These are phyloP conservation scores for Fragum sueziense DNA, from an alignment of 2,888 invertebrate genomes.

Conservation along the genomic window DNA sequence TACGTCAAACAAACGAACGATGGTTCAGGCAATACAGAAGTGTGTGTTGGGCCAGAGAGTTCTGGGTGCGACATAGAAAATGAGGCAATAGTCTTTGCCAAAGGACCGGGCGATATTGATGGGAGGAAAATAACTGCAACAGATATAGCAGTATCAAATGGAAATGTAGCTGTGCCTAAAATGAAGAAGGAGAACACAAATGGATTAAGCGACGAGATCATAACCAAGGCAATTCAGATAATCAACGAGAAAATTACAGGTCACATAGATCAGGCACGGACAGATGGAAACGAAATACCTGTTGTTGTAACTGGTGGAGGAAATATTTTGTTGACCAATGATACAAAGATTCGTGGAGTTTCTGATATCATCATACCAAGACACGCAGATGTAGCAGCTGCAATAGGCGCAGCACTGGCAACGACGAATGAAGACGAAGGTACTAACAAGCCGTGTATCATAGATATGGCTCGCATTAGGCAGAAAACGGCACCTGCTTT, in stretches of 20 bases:
- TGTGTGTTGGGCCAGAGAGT: conserved; percentile 76
- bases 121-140: conserved; percentile 72
- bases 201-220: conserved; percentile 54
- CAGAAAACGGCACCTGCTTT: not conserved
- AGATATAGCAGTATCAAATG: conserved; percentile 77
- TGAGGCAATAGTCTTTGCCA: conserved; percentile 72
- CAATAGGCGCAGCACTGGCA: conserved; percentile 80
- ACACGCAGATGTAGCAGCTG: conserved; percentile 77
- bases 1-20: conserved; percentile 60
- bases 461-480: conserved; percentile 7
- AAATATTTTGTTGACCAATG: conserved; percentile 69
- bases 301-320: conserved; percentile 79
- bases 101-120: conserved; percentile 6
- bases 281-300: conserved; percentile 67
- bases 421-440: conserved; percentile 71
- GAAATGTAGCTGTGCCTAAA: conserved; percentile 54
- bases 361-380: conserved; percentile 63
- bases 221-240: conserved; percentile 57
- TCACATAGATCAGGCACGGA: conserved; percentile 73
- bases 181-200: conserved; percentile 63
- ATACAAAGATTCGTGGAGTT: conserved; percentile 57
- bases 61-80: conserved; percentile 74
- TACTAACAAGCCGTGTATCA: too few relatives aligned
- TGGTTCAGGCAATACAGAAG: conserved; percentile 3
- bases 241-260: conserved; percentile 70